Percentiles rank a stretch among this genome's conserved stretches.
Conservation (phyloP, 2,797 vertebrate species). For the Smutsia temminckii region DNA sequence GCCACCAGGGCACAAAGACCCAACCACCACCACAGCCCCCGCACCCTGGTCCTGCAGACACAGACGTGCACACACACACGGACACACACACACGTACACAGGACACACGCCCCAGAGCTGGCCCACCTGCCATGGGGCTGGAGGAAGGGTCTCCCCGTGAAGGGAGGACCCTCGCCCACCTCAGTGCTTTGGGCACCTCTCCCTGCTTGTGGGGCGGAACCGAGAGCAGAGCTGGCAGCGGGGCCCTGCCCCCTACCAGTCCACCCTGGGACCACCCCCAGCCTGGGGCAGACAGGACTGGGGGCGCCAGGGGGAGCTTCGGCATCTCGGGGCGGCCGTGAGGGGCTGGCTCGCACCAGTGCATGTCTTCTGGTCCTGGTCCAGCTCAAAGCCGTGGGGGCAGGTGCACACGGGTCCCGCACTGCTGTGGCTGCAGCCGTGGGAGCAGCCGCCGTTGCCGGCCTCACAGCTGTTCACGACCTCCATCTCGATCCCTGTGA, state of each 20-base stretch:
- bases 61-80: background rate
- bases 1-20: accelerated
- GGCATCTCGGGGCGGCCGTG: accelerated
- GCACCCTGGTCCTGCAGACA: no score
- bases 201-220: background rate
- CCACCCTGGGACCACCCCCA: accelerated
- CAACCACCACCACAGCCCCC: no score
- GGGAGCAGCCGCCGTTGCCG: constrained; percentile 93
- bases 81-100: no score
- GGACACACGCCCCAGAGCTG: background rate
- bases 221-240: no score
- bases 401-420: constrained; percentile 91
- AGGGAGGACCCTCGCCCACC: background rate
- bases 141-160: background rate
- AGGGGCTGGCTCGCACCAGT: constrained; percentile 84
- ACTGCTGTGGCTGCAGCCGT: constrained; percentile 92
- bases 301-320: background rate
- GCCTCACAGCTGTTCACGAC: constrained; percentile 96
- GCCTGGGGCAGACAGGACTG: background rate
- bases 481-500: constrained; percentile 96
- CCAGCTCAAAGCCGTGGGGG: constrained; percentile 90
- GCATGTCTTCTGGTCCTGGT: constrained; percentile 92
- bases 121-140: background rate
- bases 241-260: background rate
- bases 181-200: accelerated